Conservation (phyloP, 2,797 vertebrate genomes). For the Sebastes glaucus region DNA sequence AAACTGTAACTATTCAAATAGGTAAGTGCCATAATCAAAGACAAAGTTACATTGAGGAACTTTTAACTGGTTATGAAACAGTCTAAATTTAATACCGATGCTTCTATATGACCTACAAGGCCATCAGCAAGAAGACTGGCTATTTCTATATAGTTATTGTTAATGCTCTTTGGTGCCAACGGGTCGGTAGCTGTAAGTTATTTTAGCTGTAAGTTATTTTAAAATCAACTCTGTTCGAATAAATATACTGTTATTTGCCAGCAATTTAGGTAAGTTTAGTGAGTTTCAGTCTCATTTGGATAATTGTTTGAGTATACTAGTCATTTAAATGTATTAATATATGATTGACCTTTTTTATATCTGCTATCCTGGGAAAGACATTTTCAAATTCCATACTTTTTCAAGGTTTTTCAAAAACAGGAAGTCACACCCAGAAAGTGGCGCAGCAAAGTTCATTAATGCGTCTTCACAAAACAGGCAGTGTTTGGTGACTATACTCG, state of each 20-base stretch:
- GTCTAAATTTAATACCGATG: not conserved
- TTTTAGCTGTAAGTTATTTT: not conserved
- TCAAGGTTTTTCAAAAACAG: not conserved
- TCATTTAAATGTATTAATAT: not conserved
- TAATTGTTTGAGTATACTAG: not conserved
- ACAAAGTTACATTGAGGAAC: not conserved
- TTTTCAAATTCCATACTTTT: not conserved
- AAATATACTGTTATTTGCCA: too few relatives aligned
- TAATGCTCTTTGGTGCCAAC: not conserved
- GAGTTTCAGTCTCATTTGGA: not conserved
- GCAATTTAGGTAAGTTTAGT: not conserved
- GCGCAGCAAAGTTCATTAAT: not conserved
- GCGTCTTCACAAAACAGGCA: not conserved
- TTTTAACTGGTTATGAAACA: not conserved
- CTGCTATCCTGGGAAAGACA: not conserved
- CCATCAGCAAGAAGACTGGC: too few relatives aligned
- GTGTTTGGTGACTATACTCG: not conserved
- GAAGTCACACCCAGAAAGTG: not conserved
- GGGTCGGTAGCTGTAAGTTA: too few relatives aligned
- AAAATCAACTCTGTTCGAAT: not conserved
- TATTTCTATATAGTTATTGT: too few relatives aligned
- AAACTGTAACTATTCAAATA: not conserved
- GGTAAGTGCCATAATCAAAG: not conserved
- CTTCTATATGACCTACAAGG: too few relatives aligned
- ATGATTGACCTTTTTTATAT: not conserved